These are phyloP conservation scores for Liparis tanakae DNA, from an alignment of 2,797 vertebrate species.

Conservation along the genomic window DNA sequence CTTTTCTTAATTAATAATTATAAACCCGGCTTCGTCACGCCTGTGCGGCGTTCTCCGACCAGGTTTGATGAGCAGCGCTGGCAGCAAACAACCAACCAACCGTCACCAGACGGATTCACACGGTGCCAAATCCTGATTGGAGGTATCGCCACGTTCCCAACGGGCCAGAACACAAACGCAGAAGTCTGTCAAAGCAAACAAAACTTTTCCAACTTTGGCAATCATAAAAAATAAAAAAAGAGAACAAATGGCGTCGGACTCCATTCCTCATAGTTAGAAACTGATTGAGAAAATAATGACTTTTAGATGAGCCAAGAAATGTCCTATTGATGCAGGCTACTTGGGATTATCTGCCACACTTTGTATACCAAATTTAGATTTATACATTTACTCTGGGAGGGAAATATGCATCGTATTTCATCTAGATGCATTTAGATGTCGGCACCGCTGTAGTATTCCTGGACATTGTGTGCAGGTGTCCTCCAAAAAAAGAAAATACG, in stretches of 20 bases:
- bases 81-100: neutral
- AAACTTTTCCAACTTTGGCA: neutral
- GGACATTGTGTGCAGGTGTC: neutral
- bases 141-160: neutral
- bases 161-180: neutral
- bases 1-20: slow-evolving; percentile 4
- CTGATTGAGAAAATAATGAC: neutral
- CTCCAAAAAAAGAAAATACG: neutral
- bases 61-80: neutral
- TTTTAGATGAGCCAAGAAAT: slow-evolving; percentile 3
- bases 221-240: neutral
- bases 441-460: neutral
- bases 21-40: neutral
- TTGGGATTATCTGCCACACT: neutral
- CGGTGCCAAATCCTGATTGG: neutral
- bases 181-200: neutral
- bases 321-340: neutral
- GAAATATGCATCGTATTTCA: neutral
- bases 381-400: neutral
- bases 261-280: neutral
- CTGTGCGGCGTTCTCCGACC: neutral
- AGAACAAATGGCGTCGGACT: neutral
- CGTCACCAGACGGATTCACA: neutral
- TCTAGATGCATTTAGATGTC: neutral
- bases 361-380: neutral